phyloP scores from a whole-genome alignment of 2,113 vertebrate species.

The Corythaixoides concolor region DNA sequence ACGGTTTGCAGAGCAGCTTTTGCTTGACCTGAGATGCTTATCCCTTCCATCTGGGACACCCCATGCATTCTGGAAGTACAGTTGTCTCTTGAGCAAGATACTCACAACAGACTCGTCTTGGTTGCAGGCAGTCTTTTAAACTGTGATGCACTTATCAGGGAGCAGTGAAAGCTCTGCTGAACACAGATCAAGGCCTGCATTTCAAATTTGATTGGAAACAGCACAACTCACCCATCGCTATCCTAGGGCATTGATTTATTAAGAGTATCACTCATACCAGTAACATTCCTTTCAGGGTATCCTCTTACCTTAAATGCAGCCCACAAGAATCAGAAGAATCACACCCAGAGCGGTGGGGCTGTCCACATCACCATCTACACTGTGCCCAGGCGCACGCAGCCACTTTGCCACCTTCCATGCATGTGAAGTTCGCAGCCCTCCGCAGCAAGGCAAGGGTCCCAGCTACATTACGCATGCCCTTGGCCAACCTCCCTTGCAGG shows the following conservation, averaged over 20 bases:
- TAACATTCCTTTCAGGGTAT: background rate
- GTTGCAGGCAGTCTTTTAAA: background rate
- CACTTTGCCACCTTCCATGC: background rate
- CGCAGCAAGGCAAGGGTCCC: background rate
- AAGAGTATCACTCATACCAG: background rate
- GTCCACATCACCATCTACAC: background rate
- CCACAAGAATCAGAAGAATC: background rate
- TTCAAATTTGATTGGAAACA: background rate
- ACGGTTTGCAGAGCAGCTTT: background rate
- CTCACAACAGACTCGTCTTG: background rate
- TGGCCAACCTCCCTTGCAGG: background rate
- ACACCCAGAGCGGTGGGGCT: background rate
- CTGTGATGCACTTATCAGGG: background rate
- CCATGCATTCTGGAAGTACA: background rate
- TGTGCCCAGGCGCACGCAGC: fast-evolving
- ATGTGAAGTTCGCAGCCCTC: background rate
- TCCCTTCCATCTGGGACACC: background rate
- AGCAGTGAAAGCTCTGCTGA: background rate
- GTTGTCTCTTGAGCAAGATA: background rate
- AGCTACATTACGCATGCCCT: background rate
- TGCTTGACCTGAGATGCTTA: background rate
- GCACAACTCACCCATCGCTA: background rate
- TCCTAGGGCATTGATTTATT: background rate
- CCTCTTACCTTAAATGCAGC: background rate
- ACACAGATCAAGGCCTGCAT: background rate